Base-by-base conservation (phyloP, 2,113 vertebrate genomes). In the Phrynosoma platyrhinos region DNA sequence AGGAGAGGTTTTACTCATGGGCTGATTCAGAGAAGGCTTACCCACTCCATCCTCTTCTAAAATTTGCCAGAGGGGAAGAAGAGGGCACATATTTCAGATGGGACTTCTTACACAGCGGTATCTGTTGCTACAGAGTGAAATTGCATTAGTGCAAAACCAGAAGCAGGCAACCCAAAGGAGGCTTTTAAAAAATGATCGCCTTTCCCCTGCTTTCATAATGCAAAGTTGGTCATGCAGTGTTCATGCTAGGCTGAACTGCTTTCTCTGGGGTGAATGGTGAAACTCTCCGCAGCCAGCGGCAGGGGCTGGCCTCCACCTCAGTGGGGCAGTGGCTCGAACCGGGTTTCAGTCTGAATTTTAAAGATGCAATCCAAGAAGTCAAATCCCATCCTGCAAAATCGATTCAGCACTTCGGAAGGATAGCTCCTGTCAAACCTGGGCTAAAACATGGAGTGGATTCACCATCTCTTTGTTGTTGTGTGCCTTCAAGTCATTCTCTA, bases 101-200 rank as follows among this genome's bases (percentile, higher is more conserved):
- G 25, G 62, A 13, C 9, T 69, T 52, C n/a, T 75, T n/a, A 16
- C 40, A n/a, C 84, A 32, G 30, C 10, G 8, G 21, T 81, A 71
- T 62, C 84, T 87, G 32, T 87, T 87, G 86, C 79, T 72, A 74
- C 32, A 58, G 68, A 32, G 10, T 23, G 47, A 18, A 6, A 74
- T 81, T 81, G 52, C 32, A 9, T 42, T 30, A 87, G 79, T 16
- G 16, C 78, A 72, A 42, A 62, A 40, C 36, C 32, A 18, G 52
- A 53, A 81, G 68, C 14, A 12, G 8, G 20, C 5, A 2, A n/a
- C 52, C 16, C 62, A 42, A 12, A 66, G 55, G 30, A 66, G n/a
- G 27, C 72, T 32, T 23, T 53, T 23, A 30, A 71, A 23, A 2
- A 6, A 36, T 9, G 30, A 36, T 13, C 10, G n/a, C 52, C 20